Base-by-base conservation (phyloP, 2,797 vertebrate genomes). In the Rhabdophis nuchalis region DNA sequence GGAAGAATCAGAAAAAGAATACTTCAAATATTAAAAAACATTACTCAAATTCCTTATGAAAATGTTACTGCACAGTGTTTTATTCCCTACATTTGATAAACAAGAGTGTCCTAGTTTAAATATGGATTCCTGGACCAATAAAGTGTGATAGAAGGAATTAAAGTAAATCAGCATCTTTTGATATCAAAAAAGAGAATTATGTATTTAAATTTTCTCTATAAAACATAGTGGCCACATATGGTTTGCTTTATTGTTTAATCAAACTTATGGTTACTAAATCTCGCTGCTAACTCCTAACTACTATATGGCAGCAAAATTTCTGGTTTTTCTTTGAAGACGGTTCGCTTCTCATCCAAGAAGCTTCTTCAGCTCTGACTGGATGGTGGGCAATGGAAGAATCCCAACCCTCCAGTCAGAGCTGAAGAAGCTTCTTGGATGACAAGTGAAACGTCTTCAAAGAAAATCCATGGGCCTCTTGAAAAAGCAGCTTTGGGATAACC, bases 51-150 rank as follows among this genome's bases (percentile, higher is more conserved):
- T 89, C 91, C 88, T 88, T 61, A 90, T 89, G 91, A 95, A 92
- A 96, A 90, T 95, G 95, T 92, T 94, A 87, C 88, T 93, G 46
- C 82, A 72, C 89, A 89, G 86, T 93, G 18, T 90, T 89, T 93
- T 82, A 61, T 94, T 92, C 64, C 93, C 85, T 13, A 72, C 89
- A 89, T 92, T 32, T 93, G 46, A 53, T 89, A 94, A 94, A 86
- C 91, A 92, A 88, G 88, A 86, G 60, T 56, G 87, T 90, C 86
- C 86, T 41, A 64, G 18, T 53, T 68, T 18, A 89, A 64, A 77
- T 20, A 89, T 89, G 32, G 25, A 32, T 53, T 72, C 50, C 29
- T 41, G 41, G 16, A 25, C 50, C 50, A 72, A 32, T 23, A 32
- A 89, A 68, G 16, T 53, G 10, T 68, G 50, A 50, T 32, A n/a